These are phyloP conservation scores for Rhimphoctona megacephalus DNA, from an alignment of 2,888 invertebrate genomes.

Conservation along the genomic window DNA sequence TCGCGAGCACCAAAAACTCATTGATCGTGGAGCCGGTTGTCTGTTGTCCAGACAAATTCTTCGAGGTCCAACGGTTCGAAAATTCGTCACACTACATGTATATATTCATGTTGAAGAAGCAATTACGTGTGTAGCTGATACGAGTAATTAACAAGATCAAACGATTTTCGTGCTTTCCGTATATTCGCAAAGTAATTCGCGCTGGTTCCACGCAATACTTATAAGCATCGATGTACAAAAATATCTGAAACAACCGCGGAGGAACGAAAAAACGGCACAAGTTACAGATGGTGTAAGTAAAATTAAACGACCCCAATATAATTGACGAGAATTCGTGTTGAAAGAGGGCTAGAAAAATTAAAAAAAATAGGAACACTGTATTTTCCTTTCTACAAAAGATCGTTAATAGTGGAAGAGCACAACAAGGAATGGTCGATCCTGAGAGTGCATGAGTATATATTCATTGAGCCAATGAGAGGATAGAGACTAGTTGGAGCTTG, in stretches of 20 bases:
- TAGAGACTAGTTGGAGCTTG: conserved; percentile 14
- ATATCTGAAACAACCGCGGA: not conserved
- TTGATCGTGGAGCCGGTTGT: not conserved
- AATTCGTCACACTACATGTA: conserved; percentile 43
- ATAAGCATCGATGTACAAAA: not conserved
- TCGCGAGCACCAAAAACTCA: not conserved
- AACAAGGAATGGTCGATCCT: not conserved
- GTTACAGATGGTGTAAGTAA: not conserved
- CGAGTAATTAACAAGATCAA: conserved; percentile 5
- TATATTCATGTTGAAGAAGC: not conserved
- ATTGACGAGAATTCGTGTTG: not conserved
- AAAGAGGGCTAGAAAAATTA: not conserved
- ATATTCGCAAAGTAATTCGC: not conserved
- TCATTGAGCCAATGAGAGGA: conserved; percentile 26
- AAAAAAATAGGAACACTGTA: not conserved
- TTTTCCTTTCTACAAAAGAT: conserved; percentile 10
- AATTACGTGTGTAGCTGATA: conserved; percentile 23
- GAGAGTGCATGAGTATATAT: not conserved
- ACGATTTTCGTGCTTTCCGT: not conserved
- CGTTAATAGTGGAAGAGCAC: not conserved
- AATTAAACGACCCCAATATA: not conserved
- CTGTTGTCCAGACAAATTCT: conserved; percentile 4
- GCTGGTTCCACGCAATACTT: not conserved
- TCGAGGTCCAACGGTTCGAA: conserved; percentile 26
- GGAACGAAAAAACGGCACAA: not conserved